A percentile compares a stretch with the other conserved stretches of the same genome.
Evolutionary conservation across 2,113 vertebrate species (phyloP).

Genomic region (Acanthisitta chloris): DNA sequence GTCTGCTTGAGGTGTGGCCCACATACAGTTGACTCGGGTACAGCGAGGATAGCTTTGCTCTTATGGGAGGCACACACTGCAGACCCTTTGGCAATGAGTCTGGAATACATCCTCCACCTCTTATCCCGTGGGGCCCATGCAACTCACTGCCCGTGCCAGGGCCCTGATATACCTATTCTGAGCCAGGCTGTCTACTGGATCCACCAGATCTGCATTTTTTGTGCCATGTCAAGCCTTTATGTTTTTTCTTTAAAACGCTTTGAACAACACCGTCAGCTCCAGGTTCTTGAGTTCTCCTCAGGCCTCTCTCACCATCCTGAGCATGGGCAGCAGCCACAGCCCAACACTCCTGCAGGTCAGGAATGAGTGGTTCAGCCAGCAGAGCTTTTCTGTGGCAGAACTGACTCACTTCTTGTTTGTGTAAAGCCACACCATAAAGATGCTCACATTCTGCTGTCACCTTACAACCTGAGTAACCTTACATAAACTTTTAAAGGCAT

Average conservation of each 20-base stretch:
- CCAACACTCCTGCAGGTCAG: neutral
- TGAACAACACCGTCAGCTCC: neutral
- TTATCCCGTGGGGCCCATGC: accelerated
- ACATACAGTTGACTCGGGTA: accelerated
- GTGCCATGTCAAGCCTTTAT: neutral
- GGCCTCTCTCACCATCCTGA: neutral
- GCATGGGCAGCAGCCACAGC: neutral
- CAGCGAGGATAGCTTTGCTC: neutral
- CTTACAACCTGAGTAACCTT: neutral
- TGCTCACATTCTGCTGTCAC: neutral
- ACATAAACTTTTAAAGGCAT: neutral
- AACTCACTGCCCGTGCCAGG: neutral
- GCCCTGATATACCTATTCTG: neutral
- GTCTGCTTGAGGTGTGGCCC: neutral
- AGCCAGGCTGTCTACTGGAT: neutral
- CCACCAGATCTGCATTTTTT: neutral
- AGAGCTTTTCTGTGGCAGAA: neutral
- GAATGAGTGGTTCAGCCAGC: neutral
- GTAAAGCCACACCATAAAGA: neutral
- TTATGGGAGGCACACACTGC: neutral
- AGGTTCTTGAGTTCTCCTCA: neutral
- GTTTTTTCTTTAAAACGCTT: neutral
- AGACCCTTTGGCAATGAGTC: neutral
- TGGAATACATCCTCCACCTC: neutral
- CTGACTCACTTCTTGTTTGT: neutral